Percentiles rank a stretch among this genome's conserved stretches.
Conservation (phyloP, 1,140 invertebrate genomes). For the Hycleus phaleratus region DNA sequence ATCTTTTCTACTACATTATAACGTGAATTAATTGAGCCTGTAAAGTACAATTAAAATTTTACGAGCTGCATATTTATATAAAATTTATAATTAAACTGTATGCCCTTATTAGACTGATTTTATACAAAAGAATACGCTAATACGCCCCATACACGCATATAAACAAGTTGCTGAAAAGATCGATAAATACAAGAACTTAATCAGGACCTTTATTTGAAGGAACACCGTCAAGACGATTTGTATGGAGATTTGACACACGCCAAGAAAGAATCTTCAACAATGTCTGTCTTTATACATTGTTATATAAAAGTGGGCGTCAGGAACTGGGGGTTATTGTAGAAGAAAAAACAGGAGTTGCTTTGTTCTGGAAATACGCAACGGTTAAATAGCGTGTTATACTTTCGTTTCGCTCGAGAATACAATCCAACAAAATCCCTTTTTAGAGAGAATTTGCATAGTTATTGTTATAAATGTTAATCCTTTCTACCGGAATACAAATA, state of each 20-base stretch:
- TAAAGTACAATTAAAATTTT: too few species aligned
- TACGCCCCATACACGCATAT: too few species aligned
- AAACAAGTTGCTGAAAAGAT: too few species aligned
- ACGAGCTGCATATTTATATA: too few species aligned
- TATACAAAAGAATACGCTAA: too few species aligned
- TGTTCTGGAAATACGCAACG: conserved; percentile 5
- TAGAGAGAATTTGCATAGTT: conserved; percentile 11
- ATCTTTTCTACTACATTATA: too few species aligned
- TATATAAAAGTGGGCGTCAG: conserved; percentile 13
- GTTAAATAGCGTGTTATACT: conserved; percentile 10
- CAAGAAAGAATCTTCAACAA: conserved; percentile 13
- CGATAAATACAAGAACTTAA: background rate
- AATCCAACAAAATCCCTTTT: conserved; percentile 1
- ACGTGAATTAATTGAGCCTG: too few species aligned
- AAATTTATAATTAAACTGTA: too few species aligned
- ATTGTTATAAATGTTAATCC: conserved; percentile 8
- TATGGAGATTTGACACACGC: conserved; percentile 20
- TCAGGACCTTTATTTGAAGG: conserved; percentile 12
- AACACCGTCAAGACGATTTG: conserved; percentile 26
- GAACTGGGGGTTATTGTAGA: background rate
- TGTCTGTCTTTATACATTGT: conserved; percentile 15
- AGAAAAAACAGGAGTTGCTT: conserved; percentile 4
- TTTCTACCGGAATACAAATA: background rate
- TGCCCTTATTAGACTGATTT: too few species aligned
- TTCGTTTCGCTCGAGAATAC: background rate